Evolutionary conservation across 2,113 vertebrate genomes (phyloP).

Genomic region (Carlito syrichta): DNA sequence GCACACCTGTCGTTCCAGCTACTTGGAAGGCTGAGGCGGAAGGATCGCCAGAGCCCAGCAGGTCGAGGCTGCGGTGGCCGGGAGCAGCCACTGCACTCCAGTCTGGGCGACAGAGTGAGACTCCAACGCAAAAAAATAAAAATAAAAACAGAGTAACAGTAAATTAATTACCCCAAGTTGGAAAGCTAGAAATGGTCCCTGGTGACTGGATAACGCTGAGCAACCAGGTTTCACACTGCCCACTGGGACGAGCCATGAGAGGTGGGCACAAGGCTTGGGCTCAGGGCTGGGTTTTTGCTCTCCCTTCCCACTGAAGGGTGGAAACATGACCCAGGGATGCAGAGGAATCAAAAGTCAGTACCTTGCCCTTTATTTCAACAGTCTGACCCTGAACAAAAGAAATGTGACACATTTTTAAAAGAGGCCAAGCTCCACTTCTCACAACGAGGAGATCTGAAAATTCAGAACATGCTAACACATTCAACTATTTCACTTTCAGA

Average conservation of each 20-base stretch:
- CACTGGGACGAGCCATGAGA: rapidly evolving
- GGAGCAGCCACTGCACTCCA: neutral
- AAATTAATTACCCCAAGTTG: neutral
- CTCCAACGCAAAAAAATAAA: neutral
- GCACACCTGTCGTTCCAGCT: neutral
- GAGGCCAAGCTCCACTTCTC: neutral
- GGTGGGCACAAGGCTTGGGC: neutral
- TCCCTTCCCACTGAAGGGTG: neutral
- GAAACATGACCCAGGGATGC: neutral
- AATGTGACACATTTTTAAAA: neutral
- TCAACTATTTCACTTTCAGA: neutral
- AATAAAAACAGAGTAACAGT: neutral
- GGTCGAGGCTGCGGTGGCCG: neutral
- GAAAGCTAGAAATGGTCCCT: neutral
- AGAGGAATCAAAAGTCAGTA: neutral
- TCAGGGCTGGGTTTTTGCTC: neutral
- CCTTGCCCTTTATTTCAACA: neutral
- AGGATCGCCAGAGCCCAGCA: neutral
- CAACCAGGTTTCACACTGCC: rapidly evolving
- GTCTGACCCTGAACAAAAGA: neutral
- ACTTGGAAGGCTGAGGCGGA: neutral
- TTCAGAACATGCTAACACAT: neutral
- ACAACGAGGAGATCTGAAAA: slow-evolving; percentile 12
- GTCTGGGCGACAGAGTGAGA: neutral
- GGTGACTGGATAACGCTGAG: neutral